Conservation (phyloP, 2,113 vertebrate genomes). For the Sebastes schlegelii region DNA sequence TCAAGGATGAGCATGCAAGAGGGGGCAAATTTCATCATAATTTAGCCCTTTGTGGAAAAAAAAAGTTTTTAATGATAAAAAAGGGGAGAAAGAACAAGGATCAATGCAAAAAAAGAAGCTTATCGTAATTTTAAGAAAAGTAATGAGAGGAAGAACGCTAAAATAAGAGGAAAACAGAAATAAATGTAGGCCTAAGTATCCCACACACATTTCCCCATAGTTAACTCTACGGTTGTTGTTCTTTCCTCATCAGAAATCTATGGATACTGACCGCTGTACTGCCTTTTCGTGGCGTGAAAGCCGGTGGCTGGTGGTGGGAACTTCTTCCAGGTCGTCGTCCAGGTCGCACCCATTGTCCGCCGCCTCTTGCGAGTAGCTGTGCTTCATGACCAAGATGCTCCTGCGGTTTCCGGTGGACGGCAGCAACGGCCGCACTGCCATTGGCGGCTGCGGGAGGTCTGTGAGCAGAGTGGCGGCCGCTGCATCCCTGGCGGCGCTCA, state of each 20-base stretch:
- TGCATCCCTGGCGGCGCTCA: conserved; percentile 89
- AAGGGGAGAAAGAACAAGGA: conserved; percentile 40
- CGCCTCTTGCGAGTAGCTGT: conserved; percentile 97
- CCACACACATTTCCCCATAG: conserved; percentile 67
- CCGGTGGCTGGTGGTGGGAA: conserved; percentile 98
- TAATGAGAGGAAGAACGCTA: conserved; percentile 65
- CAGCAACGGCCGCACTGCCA: conserved; percentile 88
- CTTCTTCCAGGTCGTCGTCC: conserved; percentile 97
- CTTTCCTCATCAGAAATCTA: conserved; percentile 91
- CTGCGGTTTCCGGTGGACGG: conserved; percentile 89
- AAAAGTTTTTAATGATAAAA: conserved; percentile 65
- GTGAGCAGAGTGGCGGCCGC: conserved; percentile 87
- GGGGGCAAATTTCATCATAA: conserved; percentile 44
- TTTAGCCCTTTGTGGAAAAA: conserved; percentile 60
- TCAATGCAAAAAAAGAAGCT: conserved; percentile 59
- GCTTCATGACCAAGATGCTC: conserved; percentile 98
- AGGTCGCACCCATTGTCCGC: conserved; percentile 91
- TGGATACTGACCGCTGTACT: conserved; percentile 99
- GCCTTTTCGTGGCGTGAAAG: conserved; percentile 97
- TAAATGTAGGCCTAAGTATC: conserved; percentile 74
- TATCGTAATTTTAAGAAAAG: conserved; percentile 43
- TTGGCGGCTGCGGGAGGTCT: conserved; percentile 88
- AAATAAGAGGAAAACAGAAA: conserved; percentile 58
- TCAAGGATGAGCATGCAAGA: conserved; percentile 58
- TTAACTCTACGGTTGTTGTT: conserved; percentile 67